A percentile compares a stretch with the other conserved stretches of the same genome.
Conservation (phyloP, 2,113 vertebrate species). For the Chaetodon auriga region DNA sequence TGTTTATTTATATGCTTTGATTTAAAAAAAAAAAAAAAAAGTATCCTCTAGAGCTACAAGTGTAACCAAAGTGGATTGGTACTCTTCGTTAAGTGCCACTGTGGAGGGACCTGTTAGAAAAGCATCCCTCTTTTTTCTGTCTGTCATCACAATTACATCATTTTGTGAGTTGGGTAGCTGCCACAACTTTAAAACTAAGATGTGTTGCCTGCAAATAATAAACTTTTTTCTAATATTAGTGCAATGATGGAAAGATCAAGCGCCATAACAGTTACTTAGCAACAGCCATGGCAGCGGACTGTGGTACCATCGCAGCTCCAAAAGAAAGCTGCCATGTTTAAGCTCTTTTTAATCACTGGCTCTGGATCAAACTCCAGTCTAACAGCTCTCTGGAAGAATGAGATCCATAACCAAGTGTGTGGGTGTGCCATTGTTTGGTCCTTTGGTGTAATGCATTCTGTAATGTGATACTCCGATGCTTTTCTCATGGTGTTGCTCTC, state of each 20-base stretch:
- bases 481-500: conserved; percentile 1
- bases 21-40: conserved; percentile 1
- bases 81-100: background rate
- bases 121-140: background rate
- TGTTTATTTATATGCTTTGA: conserved; percentile 1
- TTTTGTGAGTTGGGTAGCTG: background rate
- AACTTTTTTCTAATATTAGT: conserved; percentile 41
- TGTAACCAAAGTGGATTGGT: background rate
- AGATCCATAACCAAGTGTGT: conserved; percentile 21
- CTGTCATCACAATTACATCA: background rate
- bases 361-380: conserved; percentile 48
- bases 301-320: conserved; percentile 21
- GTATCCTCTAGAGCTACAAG: background rate
- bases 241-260: conserved; percentile 44
- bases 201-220: conserved; percentile 28
- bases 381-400: conserved; percentile 42
- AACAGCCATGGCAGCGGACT: conserved; percentile 41
- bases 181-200: conserved; percentile 28
- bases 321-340: conserved; percentile 35
- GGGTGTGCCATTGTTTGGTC: conserved; percentile 31
- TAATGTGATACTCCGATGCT: conserved; percentile 8
- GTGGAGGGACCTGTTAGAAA: background rate
- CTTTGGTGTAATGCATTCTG: conserved; percentile 25
- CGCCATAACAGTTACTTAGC: conserved; percentile 56
- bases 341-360: conserved; percentile 54